Evolutionary conservation across 1,140 invertebrate species (phyloP).

Genomic region (Euwallacea fornicatus): DNA sequence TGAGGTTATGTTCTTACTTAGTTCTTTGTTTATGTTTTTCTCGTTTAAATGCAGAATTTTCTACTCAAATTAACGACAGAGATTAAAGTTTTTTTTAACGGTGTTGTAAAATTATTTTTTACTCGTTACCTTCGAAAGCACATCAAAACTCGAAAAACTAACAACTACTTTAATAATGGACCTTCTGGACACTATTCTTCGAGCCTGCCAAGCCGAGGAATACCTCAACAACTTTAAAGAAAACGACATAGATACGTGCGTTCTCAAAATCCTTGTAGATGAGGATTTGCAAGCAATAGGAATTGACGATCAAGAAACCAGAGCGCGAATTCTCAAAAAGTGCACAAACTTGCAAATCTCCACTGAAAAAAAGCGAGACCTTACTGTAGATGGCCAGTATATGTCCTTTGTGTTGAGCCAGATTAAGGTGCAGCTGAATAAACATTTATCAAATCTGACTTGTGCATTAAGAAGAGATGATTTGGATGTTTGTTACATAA

Average conservation of each 20-base stretch:
- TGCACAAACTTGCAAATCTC: constrained; percentile 35
- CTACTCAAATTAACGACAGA: too few relatives aligned
- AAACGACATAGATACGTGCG: constrained; percentile 29
- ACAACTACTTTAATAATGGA: constrained; percentile 25
- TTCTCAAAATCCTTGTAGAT: constrained; percentile 35
- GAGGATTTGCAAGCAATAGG: constrained; percentile 41
- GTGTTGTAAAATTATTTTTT: too few relatives aligned
- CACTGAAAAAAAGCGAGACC: constrained; percentile 34
- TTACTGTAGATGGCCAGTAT: constrained; percentile 13
- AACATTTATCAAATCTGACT: constrained; percentile 30
- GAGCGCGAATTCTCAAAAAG: constrained; percentile 26
- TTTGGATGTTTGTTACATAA: constrained; percentile 37
- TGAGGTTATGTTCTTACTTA: too few relatives aligned
- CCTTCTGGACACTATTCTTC: constrained; percentile 38
- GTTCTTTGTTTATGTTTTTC: too few relatives aligned
- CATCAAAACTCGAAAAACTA: background rate
- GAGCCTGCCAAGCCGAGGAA: constrained; percentile 32
- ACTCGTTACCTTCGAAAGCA: too few relatives aligned
- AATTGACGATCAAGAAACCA: constrained; percentile 30
- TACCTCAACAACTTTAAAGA: constrained; percentile 37
- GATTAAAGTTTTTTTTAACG: too few relatives aligned
- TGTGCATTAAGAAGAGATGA: constrained; percentile 33
- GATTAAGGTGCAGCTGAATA: constrained; percentile 37
- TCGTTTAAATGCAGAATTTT: too few relatives aligned
- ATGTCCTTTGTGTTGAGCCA: constrained; percentile 20